Conservation (phyloP, 2,888 invertebrate genomes). For the Scelioninae gen. 1 region DNA sequence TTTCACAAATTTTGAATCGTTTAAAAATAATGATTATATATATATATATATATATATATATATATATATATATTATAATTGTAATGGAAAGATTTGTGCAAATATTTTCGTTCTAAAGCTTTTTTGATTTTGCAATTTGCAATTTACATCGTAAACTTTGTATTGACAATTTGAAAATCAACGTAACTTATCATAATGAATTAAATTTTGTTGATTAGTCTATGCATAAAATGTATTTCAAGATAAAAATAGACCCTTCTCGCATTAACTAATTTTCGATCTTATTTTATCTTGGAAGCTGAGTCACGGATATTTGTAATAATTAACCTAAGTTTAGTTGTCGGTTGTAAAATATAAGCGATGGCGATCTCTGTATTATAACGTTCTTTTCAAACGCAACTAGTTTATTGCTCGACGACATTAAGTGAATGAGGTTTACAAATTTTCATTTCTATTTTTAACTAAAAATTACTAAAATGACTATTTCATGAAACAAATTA, state of each 20-base stretch:
- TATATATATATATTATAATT: too few species aligned
- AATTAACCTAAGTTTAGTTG: slow-evolving; percentile 18
- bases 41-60: too few species aligned
- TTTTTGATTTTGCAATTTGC: background rate
- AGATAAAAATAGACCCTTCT: background rate
- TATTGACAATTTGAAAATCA: background rate
- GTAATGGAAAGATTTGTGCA: too few species aligned
- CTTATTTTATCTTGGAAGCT: slow-evolving; percentile 22
- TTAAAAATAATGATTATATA: too few species aligned
- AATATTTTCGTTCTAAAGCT: too few species aligned
- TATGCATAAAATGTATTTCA: background rate
- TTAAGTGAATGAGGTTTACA: slow-evolving; percentile 35
- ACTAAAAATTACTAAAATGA: too few species aligned
- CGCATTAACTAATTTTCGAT: slow-evolving; percentile 25
- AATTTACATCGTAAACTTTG: background rate
- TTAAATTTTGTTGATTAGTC: background rate
- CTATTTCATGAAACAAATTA: too few species aligned
- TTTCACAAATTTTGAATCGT: background rate
- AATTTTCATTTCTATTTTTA: background rate
- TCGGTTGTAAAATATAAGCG: slow-evolving; percentile 17
- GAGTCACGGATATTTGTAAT: slow-evolving; percentile 24
- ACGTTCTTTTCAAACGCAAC: slow-evolving; percentile 4
- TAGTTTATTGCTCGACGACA: slow-evolving; percentile 21
- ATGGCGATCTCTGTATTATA: slow-evolving; percentile 13
- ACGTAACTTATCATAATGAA: background rate